phyloP scores from a whole-genome alignment of 2,888 invertebrate species.

The Ophion ellenae region DNA sequence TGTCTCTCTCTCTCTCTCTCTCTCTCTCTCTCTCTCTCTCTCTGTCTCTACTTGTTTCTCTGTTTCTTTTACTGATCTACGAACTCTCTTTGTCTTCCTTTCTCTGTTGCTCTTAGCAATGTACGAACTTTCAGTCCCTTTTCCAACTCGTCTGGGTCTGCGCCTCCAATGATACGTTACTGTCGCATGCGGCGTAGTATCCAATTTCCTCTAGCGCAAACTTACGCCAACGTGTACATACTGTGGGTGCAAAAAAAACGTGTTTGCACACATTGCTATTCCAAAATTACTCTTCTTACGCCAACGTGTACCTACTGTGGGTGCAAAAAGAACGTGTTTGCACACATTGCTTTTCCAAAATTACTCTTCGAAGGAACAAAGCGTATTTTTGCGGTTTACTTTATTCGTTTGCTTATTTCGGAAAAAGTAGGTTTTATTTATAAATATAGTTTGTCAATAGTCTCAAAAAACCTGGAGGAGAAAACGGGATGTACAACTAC shows the following conservation, averaged over 20 bases:
- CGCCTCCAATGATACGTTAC: conserved; percentile 52
- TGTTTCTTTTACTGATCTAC: neutral
- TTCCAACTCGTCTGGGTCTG: conserved; percentile 7
- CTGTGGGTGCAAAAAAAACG: no score
- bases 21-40: no score
- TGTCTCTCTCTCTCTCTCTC: no score
- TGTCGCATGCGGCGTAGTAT: conserved; percentile 47
- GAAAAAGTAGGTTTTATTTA: no score
- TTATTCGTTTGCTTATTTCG: neutral
- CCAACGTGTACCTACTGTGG: no score
- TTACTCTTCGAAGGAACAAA: neutral
- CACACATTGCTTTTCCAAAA: conserved; percentile 21
- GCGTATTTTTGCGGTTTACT: neutral
- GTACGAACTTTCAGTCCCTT: neutral
- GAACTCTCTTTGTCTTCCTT: neutral
- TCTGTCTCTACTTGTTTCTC: neutral
- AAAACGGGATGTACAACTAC: no score
- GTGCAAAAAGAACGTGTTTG: neutral
- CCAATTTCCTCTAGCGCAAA: conserved; percentile 46
- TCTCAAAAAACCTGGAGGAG: no score
- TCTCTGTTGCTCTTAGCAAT: neutral
- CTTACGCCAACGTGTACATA: conserved; percentile 23
- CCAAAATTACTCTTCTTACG: no score
- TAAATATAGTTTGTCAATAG: no score
- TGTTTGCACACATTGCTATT: no score